These are phyloP conservation scores for Procambarus clarkii DNA, from an alignment of 1,140 invertebrate species.

Conservation along the genomic window DNA sequence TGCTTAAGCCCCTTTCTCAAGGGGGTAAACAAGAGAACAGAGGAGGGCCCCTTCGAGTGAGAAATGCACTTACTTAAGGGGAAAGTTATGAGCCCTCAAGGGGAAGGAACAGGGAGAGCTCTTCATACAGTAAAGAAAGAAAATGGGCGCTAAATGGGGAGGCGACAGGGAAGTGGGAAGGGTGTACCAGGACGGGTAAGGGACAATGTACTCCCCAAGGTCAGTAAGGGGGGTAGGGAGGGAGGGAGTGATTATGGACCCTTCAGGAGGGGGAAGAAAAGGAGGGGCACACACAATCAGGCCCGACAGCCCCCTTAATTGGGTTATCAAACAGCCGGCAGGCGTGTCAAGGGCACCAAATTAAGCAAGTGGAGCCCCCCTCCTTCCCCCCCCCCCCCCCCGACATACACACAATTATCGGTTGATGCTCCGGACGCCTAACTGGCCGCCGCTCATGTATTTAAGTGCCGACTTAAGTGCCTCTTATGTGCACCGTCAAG, in stretches of 20 bases:
- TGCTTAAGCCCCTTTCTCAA: too few species aligned
- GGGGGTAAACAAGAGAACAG: too few species aligned
- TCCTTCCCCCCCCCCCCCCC: too few species aligned
- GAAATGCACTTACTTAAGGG: too few species aligned
- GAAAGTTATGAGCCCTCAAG: too few species aligned
- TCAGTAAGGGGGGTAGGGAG: not conserved
- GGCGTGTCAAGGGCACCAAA: slow-evolving; percentile 20
- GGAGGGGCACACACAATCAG: not conserved
- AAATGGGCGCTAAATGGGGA: not conserved
- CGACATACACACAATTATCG: not conserved
- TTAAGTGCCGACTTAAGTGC: not conserved
- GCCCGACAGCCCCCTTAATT: slow-evolving; percentile 7
- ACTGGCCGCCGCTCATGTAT: not conserved
- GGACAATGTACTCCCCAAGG: not conserved
- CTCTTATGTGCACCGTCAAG: not conserved
- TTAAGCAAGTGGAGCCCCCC: not conserved
- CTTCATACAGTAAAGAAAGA: not conserved
- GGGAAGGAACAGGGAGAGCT: too few species aligned
- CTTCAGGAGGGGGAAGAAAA: not conserved
- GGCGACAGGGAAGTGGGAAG: not conserved
- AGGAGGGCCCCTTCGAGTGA: too few species aligned
- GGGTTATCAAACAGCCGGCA: slow-evolving; percentile 23
- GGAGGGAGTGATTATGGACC: not conserved
- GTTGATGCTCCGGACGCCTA: not conserved
- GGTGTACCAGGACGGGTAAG: too few species aligned